Evolutionary conservation across 2,797 vertebrate genomes (phyloP), one percentile per base, ranked within the genome.

Genomic region (Hyperoplus lanceolatus): DNA sequence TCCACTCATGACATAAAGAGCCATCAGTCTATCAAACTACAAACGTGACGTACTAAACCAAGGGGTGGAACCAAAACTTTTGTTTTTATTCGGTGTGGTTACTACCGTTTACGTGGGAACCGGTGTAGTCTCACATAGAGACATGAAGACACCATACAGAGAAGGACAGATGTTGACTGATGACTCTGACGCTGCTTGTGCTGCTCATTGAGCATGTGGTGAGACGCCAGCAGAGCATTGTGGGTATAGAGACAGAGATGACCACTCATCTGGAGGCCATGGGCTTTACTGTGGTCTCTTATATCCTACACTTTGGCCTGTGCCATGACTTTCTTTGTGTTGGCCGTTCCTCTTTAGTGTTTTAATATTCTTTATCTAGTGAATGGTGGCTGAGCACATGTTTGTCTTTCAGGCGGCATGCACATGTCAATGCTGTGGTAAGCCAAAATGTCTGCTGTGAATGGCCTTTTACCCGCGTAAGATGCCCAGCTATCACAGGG

Each of bases 91-190:
- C 29, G 29, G 29, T 29, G 29, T 29, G 29, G 29, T 29, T 29
- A 29, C 29, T 29, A 29, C 29, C 29, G 29, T 29, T 29, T 29
- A 29, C 29, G 29, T 29, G 29, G 29, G 29, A 29, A 29, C 29
- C 29, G 29, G 29, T 29, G 29, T 29, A 29, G 29, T 9, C 60
- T 61, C 69, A 83, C 63, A 89, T 82, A 87, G 64, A 83, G 79
- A 90, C 46, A 49, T 72, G 49, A 64, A 66, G 59, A 66, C 70
- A 16, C 76, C 71, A 55, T 41, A 51, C 14, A 29, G 84, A 71
- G 77, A 68, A 59, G 38, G 55, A 58, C 70, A 59, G 49, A 82
- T 80, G 69, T 82, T 88, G 85, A 90, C 85, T 79, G 83, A 90
- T 82, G 87, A 49, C 64, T 61, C 51, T 54, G 81, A 74, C 75